Conservation (phyloP, 2,888 invertebrate genomes). For the Kryphioiulus occultus region DNA sequence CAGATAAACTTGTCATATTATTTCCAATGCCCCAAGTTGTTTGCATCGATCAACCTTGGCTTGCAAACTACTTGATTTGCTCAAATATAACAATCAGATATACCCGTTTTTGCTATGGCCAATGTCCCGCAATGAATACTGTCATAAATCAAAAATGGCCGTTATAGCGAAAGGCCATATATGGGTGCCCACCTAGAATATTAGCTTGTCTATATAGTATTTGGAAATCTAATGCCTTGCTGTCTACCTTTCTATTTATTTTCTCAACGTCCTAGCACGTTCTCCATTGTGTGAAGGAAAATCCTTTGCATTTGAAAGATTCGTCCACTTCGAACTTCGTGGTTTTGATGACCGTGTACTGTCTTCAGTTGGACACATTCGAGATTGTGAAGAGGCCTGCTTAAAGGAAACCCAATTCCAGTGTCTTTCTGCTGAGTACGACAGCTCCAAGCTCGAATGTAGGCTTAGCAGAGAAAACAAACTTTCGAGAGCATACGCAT, state of each 20-base stretch:
- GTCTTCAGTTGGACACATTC: slow-evolving; percentile 10
- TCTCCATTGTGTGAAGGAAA: slow-evolving; percentile 50
- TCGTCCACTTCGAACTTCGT: slow-evolving; percentile 64
- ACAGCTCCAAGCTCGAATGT: slow-evolving; percentile 63
- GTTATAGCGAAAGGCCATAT: too few species aligned
- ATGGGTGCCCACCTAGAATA: too few species aligned
- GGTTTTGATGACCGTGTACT: slow-evolving; percentile 58
- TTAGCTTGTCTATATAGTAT: not conserved
- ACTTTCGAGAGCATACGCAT: slow-evolving; percentile 65
- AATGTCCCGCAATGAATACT: too few species aligned
- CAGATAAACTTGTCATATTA: too few species aligned
- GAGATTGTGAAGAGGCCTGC: slow-evolving; percentile 52
- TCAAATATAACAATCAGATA: too few species aligned
- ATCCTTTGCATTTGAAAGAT: slow-evolving; percentile 65
- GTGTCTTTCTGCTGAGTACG: slow-evolving; percentile 64
- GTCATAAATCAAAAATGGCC: too few species aligned
- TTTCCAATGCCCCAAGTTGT: too few species aligned
- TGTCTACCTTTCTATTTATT: not conserved
- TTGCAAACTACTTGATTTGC: too few species aligned
- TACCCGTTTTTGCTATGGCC: too few species aligned
- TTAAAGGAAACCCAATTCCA: slow-evolving; percentile 49
- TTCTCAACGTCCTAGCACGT: not conserved
- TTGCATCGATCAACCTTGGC: too few species aligned
- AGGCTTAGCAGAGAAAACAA: slow-evolving; percentile 65
- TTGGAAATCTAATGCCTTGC: not conserved